phyloP scores from a whole-genome alignment of 2,888 invertebrate species.

The Orthosia incerta region DNA sequence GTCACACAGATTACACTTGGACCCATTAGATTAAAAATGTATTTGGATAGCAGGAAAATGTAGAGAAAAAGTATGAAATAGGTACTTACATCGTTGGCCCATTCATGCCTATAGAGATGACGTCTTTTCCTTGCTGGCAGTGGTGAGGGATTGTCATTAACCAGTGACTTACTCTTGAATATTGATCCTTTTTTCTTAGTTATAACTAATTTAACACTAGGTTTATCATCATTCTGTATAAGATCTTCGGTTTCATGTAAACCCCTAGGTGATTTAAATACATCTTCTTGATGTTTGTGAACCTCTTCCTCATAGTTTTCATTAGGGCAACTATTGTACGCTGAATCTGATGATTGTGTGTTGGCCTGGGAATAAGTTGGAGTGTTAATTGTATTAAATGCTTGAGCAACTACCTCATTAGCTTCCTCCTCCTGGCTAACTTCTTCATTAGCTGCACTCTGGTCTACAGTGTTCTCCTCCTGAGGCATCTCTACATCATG shows the following conservation, averaged over 20 bases:
- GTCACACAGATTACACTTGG: neutral
- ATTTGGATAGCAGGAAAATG: neutral
- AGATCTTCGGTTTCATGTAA: conserved; percentile 81
- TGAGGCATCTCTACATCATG: conserved; percentile 66
- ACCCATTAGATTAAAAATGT: neutral
- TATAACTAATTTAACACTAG: conserved; percentile 93
- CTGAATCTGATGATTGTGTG: conserved; percentile 85
- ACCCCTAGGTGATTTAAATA: conserved; percentile 86
- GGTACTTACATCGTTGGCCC: conserved; percentile 94
- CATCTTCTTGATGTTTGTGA: conserved; percentile 84
- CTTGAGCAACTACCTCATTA: conserved; percentile 69
- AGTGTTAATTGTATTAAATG: conserved; percentile 75
- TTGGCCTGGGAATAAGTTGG: conserved; percentile 78
- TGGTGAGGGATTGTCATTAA: conserved; percentile 91
- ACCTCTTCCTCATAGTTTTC: conserved; percentile 86
- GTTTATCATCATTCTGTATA: conserved; percentile 84
- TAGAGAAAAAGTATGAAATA: neutral
- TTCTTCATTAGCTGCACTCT: conserved; percentile 66
- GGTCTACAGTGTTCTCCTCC: conserved; percentile 63
- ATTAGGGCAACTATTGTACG: conserved; percentile 87
- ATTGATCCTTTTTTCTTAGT: conserved; percentile 97
- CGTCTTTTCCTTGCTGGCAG: conserved; percentile 93
- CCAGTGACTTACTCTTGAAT: conserved; percentile 95
- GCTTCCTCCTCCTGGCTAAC: conserved; percentile 71
- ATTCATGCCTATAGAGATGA: conserved; percentile 96